Conservation (phyloP, 1,140 invertebrate genomes). For the Leptinotarsa defecta region DNA sequence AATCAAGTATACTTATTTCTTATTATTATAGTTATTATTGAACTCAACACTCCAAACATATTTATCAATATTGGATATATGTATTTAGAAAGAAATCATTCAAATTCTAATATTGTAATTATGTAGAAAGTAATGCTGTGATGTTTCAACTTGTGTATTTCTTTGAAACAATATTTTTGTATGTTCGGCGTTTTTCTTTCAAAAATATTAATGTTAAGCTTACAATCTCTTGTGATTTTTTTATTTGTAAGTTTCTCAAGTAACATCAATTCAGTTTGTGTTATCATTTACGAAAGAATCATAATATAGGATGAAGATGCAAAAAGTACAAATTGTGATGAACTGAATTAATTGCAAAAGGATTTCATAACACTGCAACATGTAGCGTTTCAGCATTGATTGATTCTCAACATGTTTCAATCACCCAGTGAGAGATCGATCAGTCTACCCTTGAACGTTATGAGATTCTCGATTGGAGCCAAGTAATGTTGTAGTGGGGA, state of each 20-base stretch:
- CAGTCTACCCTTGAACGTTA: constrained; percentile 7
- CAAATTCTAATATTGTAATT: constrained; percentile 32
- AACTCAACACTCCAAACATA: not conserved
- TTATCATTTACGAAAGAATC: constrained; percentile 18
- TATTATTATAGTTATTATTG: too few species aligned
- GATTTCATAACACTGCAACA: constrained; percentile 19
- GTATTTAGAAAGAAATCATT: constrained; percentile 4
- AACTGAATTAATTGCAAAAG: constrained; percentile 21
- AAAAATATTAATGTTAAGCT: not conserved
- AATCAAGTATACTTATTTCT: too few species aligned
- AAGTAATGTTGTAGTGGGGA: constrained; percentile 47
- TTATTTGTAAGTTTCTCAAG: not conserved
- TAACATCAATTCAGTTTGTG: constrained; percentile 11
- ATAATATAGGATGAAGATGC: constrained; percentile 11
- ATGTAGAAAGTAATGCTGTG: constrained; percentile 44
- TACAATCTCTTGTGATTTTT: constrained; percentile 1
- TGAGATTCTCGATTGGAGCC: constrained; percentile 43
- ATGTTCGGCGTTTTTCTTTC: constrained; percentile 24
- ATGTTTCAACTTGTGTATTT: constrained; percentile 49
- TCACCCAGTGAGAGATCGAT: too few species aligned
- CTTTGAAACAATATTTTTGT: constrained; percentile 47
- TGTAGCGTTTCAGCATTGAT: too few species aligned
- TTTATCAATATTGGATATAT: not conserved
- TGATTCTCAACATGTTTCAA: too few species aligned
- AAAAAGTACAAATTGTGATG: constrained; percentile 31